These are phyloP conservation scores for Fregata magnificens DNA, from an alignment of 2,113 vertebrate species.

Conservation along the genomic window DNA sequence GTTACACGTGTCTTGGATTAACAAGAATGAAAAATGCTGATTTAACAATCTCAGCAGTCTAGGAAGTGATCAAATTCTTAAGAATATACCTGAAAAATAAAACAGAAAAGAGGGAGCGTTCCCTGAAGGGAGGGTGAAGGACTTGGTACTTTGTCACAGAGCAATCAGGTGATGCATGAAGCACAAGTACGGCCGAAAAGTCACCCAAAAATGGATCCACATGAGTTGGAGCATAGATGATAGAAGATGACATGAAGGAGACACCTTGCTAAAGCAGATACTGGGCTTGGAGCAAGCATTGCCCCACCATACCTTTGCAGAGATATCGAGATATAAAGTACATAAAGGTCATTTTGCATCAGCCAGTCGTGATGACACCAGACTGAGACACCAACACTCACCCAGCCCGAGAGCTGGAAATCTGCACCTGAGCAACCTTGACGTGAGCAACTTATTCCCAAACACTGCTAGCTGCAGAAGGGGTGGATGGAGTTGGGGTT, in stretches of 20 bases:
- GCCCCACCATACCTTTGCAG: too few relatives aligned
- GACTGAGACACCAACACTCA: not conserved
- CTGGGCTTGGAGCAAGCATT: not conserved
- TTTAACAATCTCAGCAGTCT: not conserved
- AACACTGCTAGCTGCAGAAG: not conserved
- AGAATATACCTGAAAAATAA: not conserved
- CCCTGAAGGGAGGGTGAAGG: not conserved
- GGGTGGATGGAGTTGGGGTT: not conserved
- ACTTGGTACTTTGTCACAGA: not conserved
- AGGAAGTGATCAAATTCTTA: not conserved
- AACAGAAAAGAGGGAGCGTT: not conserved
- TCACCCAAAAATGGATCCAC: not conserved
- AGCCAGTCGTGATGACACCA: not conserved
- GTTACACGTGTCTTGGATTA: not conserved
- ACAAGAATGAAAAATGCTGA: not conserved
- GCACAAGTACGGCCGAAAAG: too few relatives aligned
- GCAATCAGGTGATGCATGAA: accelerated
- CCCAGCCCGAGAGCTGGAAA: not conserved
- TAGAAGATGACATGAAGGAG: not conserved
- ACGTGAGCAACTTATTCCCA: accelerated
- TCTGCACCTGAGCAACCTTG: not conserved
- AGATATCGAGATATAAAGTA: not conserved
- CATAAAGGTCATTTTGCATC: not conserved
- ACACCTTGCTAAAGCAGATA: not conserved
- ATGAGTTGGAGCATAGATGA: not conserved